Base-by-base conservation (phyloP, 2,113 vertebrate genomes). In the Lagopus leucura region DNA sequence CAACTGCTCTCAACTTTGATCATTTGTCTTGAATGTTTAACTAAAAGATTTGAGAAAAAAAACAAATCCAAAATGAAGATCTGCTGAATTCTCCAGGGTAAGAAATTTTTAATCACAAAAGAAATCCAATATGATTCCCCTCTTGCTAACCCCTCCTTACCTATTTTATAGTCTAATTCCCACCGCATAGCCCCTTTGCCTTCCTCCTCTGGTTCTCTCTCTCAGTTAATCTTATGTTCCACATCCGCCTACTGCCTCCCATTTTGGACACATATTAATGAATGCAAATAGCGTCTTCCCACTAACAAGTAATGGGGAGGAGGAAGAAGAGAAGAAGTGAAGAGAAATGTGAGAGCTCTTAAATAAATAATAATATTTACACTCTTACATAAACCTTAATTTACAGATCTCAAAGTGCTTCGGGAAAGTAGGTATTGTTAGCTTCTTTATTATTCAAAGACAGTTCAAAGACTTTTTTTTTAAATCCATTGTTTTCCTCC, bases 361-460 rank as follows among this genome's bases (percentile, higher is more conserved):
- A 87, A 96, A 96, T 96, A 96, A 96, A 61, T 95, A 82, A 96
- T 93, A 67, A 72, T 70, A 90, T 83, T 94, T 79, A 96, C 84
- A 66, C 74, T 79, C 77, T 90, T 76, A 72, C 6, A 60, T 75
- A 87, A 90, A 93, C 47, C 66, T 94, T 65, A 87, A 84, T 76
- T 93, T 82, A 84, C 47, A 58, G 66, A 69, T 54, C 63, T 72
- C 83, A 84, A 70, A 82, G 42, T 38, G 32, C 64, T 88, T 81
- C 2, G 1, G 60, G 60, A 74, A 77, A 86, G 63, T 7, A 69
- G 82, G 19, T 0, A 0, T 14, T 61, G 9, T 45, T 89, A 74
- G 27, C 28, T 88, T 16, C 65, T 80, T 77, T 71, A 7, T 70
- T 57, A 77, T 47, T 61, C 47, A 64, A 27, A 66, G 40, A 38